Conservation (phyloP, 2,888 invertebrate genomes). For the Psylliodes chrysocephalus region DNA sequence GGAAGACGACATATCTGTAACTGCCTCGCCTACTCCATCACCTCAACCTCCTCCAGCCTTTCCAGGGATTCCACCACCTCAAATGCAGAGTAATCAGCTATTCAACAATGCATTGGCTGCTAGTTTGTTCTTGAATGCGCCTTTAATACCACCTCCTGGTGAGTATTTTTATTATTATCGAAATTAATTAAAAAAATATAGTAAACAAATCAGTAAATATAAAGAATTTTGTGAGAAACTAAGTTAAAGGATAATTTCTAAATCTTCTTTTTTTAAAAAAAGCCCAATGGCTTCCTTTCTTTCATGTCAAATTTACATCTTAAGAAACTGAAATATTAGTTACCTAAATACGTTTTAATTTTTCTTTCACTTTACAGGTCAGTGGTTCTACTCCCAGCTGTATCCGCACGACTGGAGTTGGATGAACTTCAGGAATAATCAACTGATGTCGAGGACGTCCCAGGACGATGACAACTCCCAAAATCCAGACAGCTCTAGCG, state of each 20-base stretch:
- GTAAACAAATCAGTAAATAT: too few relatives aligned
- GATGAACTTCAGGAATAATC: slow-evolving; percentile 67
- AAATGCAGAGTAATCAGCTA: slow-evolving; percentile 60
- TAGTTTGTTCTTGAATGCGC: slow-evolving; percentile 79
- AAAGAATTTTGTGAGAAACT: too few relatives aligned
- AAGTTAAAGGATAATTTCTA: too few relatives aligned
- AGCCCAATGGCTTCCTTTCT: too few relatives aligned
- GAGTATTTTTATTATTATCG: too few relatives aligned
- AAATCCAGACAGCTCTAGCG: slow-evolving; percentile 55
- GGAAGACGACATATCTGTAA: slow-evolving; percentile 70
- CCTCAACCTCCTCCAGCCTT: slow-evolving; percentile 64
- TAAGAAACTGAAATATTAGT: too few relatives aligned
- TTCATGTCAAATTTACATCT: too few relatives aligned
- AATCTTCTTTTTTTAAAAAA: too few relatives aligned
- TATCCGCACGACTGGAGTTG: slow-evolving; percentile 79
- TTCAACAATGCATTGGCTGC: slow-evolving; percentile 73
- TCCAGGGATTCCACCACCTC: slow-evolving; percentile 60
- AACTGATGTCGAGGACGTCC: slow-evolving; percentile 41
- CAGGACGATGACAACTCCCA: slow-evolving; percentile 48
- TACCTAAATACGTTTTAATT: too few relatives aligned
- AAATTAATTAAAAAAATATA: too few relatives aligned
- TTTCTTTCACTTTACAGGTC: slow-evolving; percentile 68
- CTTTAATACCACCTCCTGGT: slow-evolving; percentile 78
- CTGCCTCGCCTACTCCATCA: slow-evolving; percentile 71
- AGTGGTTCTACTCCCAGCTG: slow-evolving; percentile 82